Percentiles rank a stretch among this genome's conserved stretches.
Evolutionary conservation across 1,140 invertebrate genomes (phyloP).

Genomic region (Penaeus indicus): DNA sequence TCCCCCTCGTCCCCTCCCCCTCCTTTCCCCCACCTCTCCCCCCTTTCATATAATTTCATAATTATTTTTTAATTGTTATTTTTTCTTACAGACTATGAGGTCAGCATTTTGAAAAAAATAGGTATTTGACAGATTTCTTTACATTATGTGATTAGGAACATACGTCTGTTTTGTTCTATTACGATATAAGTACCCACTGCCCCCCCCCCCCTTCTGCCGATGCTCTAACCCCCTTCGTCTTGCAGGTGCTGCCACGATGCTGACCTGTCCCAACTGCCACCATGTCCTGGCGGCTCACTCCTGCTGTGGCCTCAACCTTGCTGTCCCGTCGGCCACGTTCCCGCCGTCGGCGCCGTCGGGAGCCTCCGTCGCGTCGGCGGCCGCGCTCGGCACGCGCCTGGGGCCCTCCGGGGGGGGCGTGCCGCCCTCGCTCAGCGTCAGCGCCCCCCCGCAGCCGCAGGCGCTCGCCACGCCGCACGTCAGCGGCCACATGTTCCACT

Average conservation of each 20-base stretch:
- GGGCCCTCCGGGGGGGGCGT: neutral
- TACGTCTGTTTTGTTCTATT: too few species aligned
- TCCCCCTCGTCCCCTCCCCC: too few species aligned
- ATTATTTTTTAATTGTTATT: too few species aligned
- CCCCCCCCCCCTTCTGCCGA: too few species aligned
- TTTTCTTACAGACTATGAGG: too few species aligned
- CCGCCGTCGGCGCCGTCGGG: neutral
- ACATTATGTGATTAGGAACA: too few species aligned
- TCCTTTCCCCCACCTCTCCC: too few species aligned
- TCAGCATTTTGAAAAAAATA: too few species aligned
- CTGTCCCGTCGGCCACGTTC: neutral
- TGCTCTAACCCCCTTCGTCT: neutral
- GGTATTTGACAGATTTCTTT: too few species aligned
- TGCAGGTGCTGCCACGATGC: conserved; percentile 61
- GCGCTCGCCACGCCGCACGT: conserved; percentile 52
- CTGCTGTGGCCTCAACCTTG: conserved; percentile 39
- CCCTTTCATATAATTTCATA: too few species aligned
- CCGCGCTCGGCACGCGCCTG: conserved; percentile 13
- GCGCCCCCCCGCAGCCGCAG: conserved; percentile 11
- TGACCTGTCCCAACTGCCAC: conserved; percentile 61
- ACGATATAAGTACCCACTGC: too few species aligned
- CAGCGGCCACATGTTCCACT: conserved; percentile 59
- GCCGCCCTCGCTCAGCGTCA: neutral
- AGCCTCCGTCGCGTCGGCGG: conserved; percentile 7
- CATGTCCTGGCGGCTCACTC: conserved; percentile 53